Conservation (phyloP, 2,888 invertebrate species). For the Tenthredo notha region DNA sequence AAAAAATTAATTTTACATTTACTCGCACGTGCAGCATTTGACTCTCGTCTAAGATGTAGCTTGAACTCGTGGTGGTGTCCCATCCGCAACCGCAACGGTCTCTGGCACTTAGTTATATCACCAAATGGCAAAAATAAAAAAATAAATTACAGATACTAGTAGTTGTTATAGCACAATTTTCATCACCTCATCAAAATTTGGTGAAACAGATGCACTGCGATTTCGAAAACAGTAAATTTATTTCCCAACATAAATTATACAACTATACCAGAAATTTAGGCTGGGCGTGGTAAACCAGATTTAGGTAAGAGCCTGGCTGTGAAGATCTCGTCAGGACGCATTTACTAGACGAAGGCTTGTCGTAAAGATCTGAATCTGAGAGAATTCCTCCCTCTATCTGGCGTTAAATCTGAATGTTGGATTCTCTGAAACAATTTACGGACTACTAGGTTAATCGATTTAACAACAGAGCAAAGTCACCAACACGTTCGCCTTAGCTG, state of each 20-base stretch:
- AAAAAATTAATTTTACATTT: conserved; percentile 50
- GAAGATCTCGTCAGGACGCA: conserved; percentile 20
- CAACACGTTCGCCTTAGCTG: neutral
- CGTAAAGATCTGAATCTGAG: conserved; percentile 35
- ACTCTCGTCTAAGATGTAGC: neutral
- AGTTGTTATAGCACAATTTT: neutral
- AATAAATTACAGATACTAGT: neutral
- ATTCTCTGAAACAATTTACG: conserved; percentile 46
- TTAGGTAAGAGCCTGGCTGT: neutral
- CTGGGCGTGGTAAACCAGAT: neutral
- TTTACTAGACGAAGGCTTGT: conserved; percentile 4
- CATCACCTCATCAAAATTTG: neutral
- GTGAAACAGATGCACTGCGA: neutral
- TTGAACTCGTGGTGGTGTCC: neutral
- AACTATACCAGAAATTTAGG: neutral
- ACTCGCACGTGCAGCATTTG: conserved; percentile 21
- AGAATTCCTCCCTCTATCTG: conserved; percentile 37
- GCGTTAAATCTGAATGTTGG: conserved; percentile 24
- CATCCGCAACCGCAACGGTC: neutral
- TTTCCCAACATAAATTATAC: neutral
- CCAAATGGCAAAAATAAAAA: neutral
- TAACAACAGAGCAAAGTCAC: conserved; percentile 6
- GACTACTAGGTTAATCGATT: conserved; percentile 9
- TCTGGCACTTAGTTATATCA: neutral
- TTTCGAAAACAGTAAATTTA: neutral